These are phyloP conservation scores for Epicauta chinensis DNA, from an alignment of 1,140 invertebrate genomes.

Conservation along the genomic window DNA sequence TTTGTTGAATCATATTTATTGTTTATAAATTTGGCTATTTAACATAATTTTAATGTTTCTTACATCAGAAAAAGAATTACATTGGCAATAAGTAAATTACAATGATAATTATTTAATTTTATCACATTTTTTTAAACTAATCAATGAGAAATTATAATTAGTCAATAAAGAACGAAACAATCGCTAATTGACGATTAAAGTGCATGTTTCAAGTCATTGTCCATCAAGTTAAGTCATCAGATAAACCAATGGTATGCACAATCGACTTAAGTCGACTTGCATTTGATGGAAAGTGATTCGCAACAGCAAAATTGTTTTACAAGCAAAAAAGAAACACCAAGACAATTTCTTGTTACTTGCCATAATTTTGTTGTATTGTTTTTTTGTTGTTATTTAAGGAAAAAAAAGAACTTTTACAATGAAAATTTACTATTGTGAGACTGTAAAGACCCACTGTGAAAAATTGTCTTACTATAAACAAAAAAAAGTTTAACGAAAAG, in stretches of 20 bases:
- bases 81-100: too few species aligned
- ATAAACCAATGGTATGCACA: not conserved
- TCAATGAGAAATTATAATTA: too few species aligned
- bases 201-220: not conserved
- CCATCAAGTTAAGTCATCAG: not conserved
- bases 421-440: constrained; percentile 31
- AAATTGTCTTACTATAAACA: constrained; percentile 5
- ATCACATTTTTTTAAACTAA: too few species aligned
- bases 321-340: constrained; percentile 21
- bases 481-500: not conserved
- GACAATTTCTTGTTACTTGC: constrained; percentile 26
- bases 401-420: constrained; percentile 28
- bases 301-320: not conserved
- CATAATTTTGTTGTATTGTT: constrained; percentile 29
- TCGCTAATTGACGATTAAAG: not conserved
- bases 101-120: too few species aligned
- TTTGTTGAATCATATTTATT: too few species aligned
- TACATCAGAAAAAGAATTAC: too few species aligned
- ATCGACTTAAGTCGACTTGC: not conserved
- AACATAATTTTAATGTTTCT: too few species aligned
- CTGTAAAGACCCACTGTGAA: constrained; percentile 30
- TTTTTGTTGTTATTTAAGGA: constrained; percentile 28
- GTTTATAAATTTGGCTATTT: too few species aligned
- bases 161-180: not conserved
- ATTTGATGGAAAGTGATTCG: not conserved